Conservation (phyloP, 2,888 invertebrate species). For the Saturnia pavonia region DNA sequence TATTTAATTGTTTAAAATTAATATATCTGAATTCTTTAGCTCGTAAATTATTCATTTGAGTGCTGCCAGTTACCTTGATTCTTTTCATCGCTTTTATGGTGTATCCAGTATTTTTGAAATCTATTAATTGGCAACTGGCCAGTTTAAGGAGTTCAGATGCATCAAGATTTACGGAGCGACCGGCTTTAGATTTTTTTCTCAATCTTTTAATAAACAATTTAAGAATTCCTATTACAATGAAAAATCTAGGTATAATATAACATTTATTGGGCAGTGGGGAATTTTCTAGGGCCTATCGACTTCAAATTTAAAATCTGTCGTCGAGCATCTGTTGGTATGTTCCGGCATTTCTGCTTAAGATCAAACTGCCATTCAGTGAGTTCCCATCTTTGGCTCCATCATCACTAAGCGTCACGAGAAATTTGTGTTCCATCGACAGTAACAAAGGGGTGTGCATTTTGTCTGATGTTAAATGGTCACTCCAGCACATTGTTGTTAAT, state of each 20-base stretch:
- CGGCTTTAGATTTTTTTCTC: slow-evolving; percentile 33
- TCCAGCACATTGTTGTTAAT: background rate
- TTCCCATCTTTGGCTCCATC: background rate
- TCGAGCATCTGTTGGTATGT: too few species aligned
- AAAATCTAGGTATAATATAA: background rate
- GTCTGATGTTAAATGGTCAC: background rate
- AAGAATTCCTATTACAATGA: background rate
- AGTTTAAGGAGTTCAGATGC: slow-evolving; percentile 50
- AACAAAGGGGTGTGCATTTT: background rate
- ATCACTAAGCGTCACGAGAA: background rate
- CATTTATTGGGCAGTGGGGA: too few species aligned
- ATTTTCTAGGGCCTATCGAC: too few species aligned
- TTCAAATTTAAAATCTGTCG: too few species aligned
- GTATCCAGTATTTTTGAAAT: slow-evolving; percentile 33
- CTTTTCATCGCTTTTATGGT: background rate
- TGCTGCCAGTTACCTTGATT: background rate
- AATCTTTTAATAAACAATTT: slow-evolving; percentile 19
- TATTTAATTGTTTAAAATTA: too few species aligned
- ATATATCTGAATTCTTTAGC: too few species aligned
- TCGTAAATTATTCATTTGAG: too few species aligned
- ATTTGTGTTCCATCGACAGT: background rate
- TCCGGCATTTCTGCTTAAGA: too few species aligned
- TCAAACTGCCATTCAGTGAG: too few species aligned
- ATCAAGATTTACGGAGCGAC: slow-evolving; percentile 64
- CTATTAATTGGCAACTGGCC: slow-evolving; percentile 47